These are phyloP conservation scores for Onchidella celtica DNA, from an alignment of 2,888 invertebrate genomes.

Conservation along the genomic window DNA sequence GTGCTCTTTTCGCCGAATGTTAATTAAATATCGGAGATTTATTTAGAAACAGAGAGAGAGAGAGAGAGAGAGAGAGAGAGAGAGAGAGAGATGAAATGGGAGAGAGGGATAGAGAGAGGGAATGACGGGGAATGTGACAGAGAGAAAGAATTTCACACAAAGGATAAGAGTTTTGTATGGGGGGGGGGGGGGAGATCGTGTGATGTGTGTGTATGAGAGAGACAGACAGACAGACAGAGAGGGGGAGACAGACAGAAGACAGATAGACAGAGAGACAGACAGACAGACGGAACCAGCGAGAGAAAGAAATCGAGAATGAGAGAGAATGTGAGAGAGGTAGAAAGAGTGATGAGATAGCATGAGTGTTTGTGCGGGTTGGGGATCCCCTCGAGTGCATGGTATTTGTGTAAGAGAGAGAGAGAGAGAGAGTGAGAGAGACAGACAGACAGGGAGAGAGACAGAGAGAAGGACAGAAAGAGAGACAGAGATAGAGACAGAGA, in stretches of 20 bases:
- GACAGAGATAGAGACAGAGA: no score
- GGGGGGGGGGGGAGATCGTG: no score
- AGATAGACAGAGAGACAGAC: neutral
- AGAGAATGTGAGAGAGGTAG: neutral
- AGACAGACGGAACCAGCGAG: neutral
- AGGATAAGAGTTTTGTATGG: no score
- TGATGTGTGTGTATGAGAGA: no score
- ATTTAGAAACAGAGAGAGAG: neutral
- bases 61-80: neutral
- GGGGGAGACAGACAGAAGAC: neutral
- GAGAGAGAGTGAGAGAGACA: no score
- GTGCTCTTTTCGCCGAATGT: no score
- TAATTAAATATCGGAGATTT: no score
- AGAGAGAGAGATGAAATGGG: neutral
- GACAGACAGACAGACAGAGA: constrained; percentile 7
- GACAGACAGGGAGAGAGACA: no score
- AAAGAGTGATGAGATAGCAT: neutral
- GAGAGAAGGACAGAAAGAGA: no score
- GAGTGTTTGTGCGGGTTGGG: no score
- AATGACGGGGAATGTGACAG: neutral
- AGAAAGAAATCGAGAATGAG: neutral
- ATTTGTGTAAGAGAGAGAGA: no score
- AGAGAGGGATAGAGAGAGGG: neutral
- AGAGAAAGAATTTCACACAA: neutral
- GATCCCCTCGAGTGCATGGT: no score